Evolutionary conservation across 2,113 vertebrate genomes (phyloP), one percentile per base, ranked within the genome.

Genomic region (Tenebrosternarchus preto): DNA sequence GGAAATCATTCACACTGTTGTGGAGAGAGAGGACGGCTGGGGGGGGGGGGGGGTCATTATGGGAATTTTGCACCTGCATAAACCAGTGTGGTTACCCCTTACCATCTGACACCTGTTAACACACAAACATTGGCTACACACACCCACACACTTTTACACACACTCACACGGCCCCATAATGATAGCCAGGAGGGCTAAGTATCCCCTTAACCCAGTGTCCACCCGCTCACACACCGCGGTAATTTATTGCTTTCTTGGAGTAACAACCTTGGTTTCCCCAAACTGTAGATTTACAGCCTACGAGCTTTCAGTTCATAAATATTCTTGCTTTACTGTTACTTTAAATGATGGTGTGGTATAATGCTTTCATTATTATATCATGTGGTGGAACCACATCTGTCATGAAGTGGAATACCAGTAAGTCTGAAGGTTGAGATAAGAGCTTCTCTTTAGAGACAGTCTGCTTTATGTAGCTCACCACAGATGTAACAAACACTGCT

Each of bases 21-120:
- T 36, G 33, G 6, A 6, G 33, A 36, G 33, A 36, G 33, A 4
- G 33, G 6, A 36, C 33, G 6, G 33, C 33, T 4, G 6, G 33
- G 33, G 6, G 33, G 3, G 2, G 33, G 33, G 20, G 6, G 59
- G 19, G 24, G 39, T 72, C 68, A 46, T 75, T 81, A 83, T 87
- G 87, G 84, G 90, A 91, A 85, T 72, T 77, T 73, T 85, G 90
- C 91, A 92, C 90, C 91, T 92, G 90, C 86, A 84, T 67, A 85
- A 86, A 89, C 87, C 87, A 86, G 87, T 87, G 85, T 86, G 84
- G 82, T 64, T 77, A 56, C 74, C 36, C 59, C 72, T 71, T 68
- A 20, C 56, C 57, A 20, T n/a, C 77, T 22, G n/a, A 46, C 68
- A 80, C 76, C 60, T 64, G 68, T 36, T 71, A n/a, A 27, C 20